Base-by-base conservation (phyloP, 2,888 invertebrate species). In the Linnaemya vulpina region DNA sequence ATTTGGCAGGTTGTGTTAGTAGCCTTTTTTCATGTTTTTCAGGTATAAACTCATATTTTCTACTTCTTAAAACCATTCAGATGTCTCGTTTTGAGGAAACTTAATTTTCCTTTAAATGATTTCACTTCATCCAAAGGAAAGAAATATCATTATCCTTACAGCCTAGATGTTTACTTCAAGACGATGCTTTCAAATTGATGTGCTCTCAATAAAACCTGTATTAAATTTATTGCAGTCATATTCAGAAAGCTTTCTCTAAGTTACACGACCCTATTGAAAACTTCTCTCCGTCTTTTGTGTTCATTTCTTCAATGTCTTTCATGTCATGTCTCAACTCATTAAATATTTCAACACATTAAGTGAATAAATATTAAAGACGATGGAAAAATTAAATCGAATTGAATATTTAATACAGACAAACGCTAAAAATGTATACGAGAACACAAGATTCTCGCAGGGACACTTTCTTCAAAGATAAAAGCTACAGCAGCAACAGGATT, bases 341-440 rank as follows among this genome's bases (percentile, higher is more conserved):
- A 70, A 68, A 62, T 70, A 68, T 83, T 75, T 79, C 17, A 78
- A 68, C 62, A 74, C 60, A 70, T 83, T 84, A 80, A 76, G 67
- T 71, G 65, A 76, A 74, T 63, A 74, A 67, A 83, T 76, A 67
- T 67, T 53, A 46, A 76, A 71, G 20, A 71, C 43, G 38, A 22
- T 63, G 49, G 60, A 68, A 62, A 22, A 68, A 55, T 30, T 25
- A 55, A 80, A 76, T 80, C n/a, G 35, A 84, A 76, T 70, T 82
- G 74, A 78, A 75, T 82, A 75, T 70, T 71, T 77, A 77, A 81
- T 74, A 81, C 68, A 35, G 49, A 38, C 38, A 49, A 58, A 73
- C 35, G 49, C n/a, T 73, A 49, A 71, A 80, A 74, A 25, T 38
- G n/a, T 53, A 73, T 15, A 74, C 17, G 11, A 25, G 1, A 30